Evolutionary conservation across 2,888 invertebrate species (phyloP), one percentile per base, ranked within the genome.

Genomic region (Dasysyrphus tricinctus): DNA sequence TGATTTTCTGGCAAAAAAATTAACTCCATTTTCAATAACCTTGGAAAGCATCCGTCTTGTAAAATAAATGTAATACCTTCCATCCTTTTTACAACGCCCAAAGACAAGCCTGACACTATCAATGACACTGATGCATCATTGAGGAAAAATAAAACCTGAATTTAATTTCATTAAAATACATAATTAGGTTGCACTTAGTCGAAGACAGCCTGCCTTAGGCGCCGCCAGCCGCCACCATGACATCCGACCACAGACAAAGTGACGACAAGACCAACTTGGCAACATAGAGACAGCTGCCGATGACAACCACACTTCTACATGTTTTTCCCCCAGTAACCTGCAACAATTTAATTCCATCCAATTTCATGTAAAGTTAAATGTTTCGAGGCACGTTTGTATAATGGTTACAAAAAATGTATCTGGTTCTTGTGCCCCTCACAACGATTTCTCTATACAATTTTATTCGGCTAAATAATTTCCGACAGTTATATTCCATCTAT

Each of bases 181-280:
- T 78, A 86, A 86, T 86, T 86, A 86, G 78, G 54, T 79, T 79
- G 79, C 86, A 86, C 79, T 86, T 75, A 82, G 65, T 74, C 59
- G 57, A 79, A 24, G 54, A 19, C 67, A 75, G 70, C 24, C 37
- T 59, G 72, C 78, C 86, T 37, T 12, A 81, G 81, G 81, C 78
- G 24, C 49, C 67, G 67, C 19, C 37, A 16, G 37, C 47, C 19
- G 69, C 32, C 32, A 32, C 47, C 16, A 37, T 24, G n/a, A n/a
- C 39, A 37, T 11, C 37, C 69, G 24, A 49, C 29, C 70, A 19
- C 74, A 78, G 85, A 81, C 85, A 49, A 61, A 63, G 57, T 61
- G 84, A 69, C 80, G 67, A 59, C 79, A 57, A 51, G 75, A 70
- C 67, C 54, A 76, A 59, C 57, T 54, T 47, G 54, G 37, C 44